Conservation (phyloP, 2,797 vertebrate genomes). For the Austrolebias charrua region DNA sequence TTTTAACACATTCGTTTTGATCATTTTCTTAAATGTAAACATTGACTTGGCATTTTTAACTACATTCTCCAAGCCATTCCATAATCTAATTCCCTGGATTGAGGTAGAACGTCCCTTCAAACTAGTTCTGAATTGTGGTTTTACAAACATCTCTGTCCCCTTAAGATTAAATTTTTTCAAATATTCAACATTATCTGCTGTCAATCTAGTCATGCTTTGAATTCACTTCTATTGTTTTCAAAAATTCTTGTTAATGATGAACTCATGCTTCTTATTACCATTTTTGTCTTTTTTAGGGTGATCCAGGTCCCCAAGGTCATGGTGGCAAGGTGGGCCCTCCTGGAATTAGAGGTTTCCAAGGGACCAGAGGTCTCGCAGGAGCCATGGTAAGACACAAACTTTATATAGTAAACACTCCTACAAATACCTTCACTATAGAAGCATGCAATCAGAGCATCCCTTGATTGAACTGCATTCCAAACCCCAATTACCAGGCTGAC, state of each 20-base stretch:
- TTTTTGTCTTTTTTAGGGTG: slow-evolving; percentile 81
- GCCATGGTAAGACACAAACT: slow-evolving; percentile 80
- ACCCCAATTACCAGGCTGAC: slow-evolving; percentile 61
- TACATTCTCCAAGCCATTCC: too few species aligned
- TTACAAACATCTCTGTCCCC: too few species aligned
- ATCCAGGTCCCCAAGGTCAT: slow-evolving; percentile 89
- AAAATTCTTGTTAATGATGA: slow-evolving; percentile 10
- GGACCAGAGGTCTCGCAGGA: slow-evolving; percentile 94
- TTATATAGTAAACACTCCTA: slow-evolving; percentile 16
- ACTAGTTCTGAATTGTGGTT: too few species aligned
- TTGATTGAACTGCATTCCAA: slow-evolving; percentile 42
- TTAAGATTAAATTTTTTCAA: too few species aligned
- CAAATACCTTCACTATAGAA: slow-evolving; percentile 18
- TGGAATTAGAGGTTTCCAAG: slow-evolving; percentile 92
- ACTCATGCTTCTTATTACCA: slow-evolving; percentile 10
- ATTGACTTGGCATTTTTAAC: too few species aligned
- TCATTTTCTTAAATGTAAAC: too few species aligned
- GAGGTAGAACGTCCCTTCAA: too few species aligned
- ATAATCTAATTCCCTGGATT: too few species aligned
- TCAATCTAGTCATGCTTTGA: slow-evolving; percentile 11
- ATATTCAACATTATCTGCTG: slow-evolving; percentile 30
- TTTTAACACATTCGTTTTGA: too few species aligned
- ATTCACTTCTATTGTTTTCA: slow-evolving; percentile 9
- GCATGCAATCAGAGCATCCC: slow-evolving; percentile 28
- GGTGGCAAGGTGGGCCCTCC: slow-evolving; percentile 92